Conservation (phyloP, 2,797 vertebrate species). For the Clamator glandarius region DNA sequence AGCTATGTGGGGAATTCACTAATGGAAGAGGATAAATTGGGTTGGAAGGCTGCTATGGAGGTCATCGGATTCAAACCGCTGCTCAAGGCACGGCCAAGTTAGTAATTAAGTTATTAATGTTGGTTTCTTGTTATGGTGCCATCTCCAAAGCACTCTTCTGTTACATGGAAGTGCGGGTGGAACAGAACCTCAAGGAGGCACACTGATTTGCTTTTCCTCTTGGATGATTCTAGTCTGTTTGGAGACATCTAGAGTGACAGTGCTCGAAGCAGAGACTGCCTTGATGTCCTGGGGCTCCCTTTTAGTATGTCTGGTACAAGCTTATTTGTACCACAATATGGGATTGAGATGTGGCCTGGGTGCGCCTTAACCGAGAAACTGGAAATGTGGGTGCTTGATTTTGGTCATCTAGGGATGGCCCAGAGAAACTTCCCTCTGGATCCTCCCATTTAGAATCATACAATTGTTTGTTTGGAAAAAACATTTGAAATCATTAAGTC, state of each 20-base stretch:
- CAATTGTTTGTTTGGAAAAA: too few relatives aligned
- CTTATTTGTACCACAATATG: rapidly evolving
- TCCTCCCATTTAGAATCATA: neutral
- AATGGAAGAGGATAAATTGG: neutral
- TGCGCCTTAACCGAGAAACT: neutral
- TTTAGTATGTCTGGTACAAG: neutral
- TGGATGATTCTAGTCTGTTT: neutral
- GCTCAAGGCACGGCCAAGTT: neutral
- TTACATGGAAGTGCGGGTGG: neutral
- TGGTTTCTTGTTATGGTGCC: neutral
- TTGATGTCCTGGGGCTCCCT: neutral
- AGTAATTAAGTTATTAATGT: neutral
- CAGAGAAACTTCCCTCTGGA: neutral
- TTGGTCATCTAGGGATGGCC: neutral
- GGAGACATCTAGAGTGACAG: neutral
- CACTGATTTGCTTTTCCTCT: too few relatives aligned
- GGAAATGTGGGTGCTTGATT: neutral
- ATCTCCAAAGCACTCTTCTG: rapidly evolving
- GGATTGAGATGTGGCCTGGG: neutral
- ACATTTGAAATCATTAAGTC: too few relatives aligned
- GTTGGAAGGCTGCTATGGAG: neutral
- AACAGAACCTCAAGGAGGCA: neutral
- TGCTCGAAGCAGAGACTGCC: neutral
- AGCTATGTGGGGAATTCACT: neutral
- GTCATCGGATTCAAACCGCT: neutral